Percentiles rank a stretch among this genome's conserved stretches.
phyloP scores from a whole-genome alignment of 1,140 invertebrate genomes.

The Archegozetes longisetosus region DNA sequence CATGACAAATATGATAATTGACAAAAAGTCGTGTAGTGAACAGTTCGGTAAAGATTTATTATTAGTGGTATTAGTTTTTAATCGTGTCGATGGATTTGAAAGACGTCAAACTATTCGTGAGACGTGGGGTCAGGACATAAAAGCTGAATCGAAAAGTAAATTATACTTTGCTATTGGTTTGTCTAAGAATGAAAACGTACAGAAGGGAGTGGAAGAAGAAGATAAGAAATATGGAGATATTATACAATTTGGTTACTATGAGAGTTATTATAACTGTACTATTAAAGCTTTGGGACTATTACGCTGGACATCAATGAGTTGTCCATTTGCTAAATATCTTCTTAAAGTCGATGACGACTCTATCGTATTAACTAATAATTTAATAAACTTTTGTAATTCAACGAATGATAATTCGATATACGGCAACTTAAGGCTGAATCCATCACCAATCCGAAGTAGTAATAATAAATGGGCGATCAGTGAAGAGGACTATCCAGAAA shows the following conservation, averaged over 20 bases:
- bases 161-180: constrained; percentile 19
- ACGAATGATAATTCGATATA: constrained; percentile 38
- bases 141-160: constrained; percentile 16
- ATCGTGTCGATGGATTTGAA: background rate
- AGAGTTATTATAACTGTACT: constrained; percentile 27
- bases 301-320: constrained; percentile 40
- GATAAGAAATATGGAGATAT: constrained; percentile 20
- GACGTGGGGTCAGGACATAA: constrained; percentile 38
- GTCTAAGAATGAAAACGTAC: constrained; percentile 15
- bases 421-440: constrained; percentile 58
- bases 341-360: constrained; percentile 73
- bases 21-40: constrained; percentile 13
- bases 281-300: constrained; percentile 27
- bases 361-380: constrained; percentile 47
- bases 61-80: background rate
- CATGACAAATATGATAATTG: constrained; percentile 2
- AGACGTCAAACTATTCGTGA: background rate
- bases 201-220: constrained; percentile 17
- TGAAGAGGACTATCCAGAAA: constrained; percentile 45
- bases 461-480: constrained; percentile 70
- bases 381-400: constrained; percentile 15
- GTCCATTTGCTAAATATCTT: constrained; percentile 45
- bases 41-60: background rate
- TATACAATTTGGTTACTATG: constrained; percentile 24
- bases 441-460: constrained; percentile 53